Evolutionary conservation across 2,888 invertebrate genomes (phyloP).

Genomic region (Rutpela maculata): DNA sequence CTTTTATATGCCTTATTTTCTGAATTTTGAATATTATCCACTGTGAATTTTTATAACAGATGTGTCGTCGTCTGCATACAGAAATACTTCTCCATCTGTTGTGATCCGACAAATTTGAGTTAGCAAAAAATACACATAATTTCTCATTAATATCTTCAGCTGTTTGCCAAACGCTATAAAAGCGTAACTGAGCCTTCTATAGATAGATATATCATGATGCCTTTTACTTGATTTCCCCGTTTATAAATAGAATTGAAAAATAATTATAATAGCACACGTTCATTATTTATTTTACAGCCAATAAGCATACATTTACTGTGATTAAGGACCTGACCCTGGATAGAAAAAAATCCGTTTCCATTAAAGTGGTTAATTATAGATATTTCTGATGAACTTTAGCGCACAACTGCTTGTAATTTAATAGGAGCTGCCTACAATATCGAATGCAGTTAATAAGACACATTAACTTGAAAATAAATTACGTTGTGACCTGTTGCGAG

Average conservation of each 20-base stretch:
- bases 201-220: too few relatives aligned
- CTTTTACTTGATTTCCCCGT: not conserved
- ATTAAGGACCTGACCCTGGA: not conserved
- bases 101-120: too few relatives aligned
- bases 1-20: too few relatives aligned
- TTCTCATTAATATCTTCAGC: too few relatives aligned
- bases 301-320: not conserved
- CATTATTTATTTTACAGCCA: not conserved
- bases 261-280: not conserved
- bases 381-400: constrained; percentile 31
- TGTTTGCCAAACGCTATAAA: too few relatives aligned
- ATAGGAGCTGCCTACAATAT: constrained; percentile 12
- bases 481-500: constrained; percentile 8
- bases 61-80: too few relatives aligned
- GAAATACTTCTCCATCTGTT: too few relatives aligned
- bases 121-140: too few relatives aligned
- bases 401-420: constrained; percentile 17
- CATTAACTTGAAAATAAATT: constrained; percentile 26
- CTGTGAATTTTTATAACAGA: too few relatives aligned
- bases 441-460: constrained; percentile 15
- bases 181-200: too few relatives aligned
- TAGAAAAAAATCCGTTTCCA: not conserved
- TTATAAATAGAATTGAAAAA: not conserved
- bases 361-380: constrained; percentile 23
- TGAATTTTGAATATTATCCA: too few relatives aligned